Base-by-base conservation (phyloP, 2,888 invertebrate genomes). In the Mesochorus sp. region DNA sequence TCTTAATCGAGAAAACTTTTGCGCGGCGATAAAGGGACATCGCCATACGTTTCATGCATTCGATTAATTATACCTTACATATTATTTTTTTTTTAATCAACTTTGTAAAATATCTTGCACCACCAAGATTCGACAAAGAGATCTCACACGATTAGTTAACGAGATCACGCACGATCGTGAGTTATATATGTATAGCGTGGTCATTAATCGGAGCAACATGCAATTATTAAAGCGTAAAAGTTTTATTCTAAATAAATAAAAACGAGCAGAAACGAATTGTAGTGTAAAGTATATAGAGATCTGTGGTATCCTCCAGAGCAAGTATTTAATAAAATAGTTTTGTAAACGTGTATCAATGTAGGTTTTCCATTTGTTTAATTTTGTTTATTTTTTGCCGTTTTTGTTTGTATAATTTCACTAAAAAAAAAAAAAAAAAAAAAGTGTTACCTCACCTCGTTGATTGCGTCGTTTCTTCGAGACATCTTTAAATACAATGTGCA, bases 221-320 rank as follows among this genome's bases (percentile, higher is more conserved):
- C 74, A 71, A 80, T 79, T 66, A 81, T 80, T 70, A 67, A 57
- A 81, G 77, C 74, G 78, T 77, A 81, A 80, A 79, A 81, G 76
- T 87, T 88, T 88, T 87, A 88, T 84, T 82, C 72, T 84, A n/a
- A n/a, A n/a, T n/a, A n/a, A n/a, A n/a, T n/a, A 79, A 87, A 86
- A 86, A 87, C 84, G 82, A 83, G 82, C 67, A 64, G 76, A 71
- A 80, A 79, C 62, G 49, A 82, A 81, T 59, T 53, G 64, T 71
- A 83, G 82, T 86, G 79, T 82, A 82, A 84, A 83, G 72, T 83
- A 83, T 80, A 79, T 80, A 82, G 80, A 73, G 42, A 79, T 85
- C 68, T 67, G 61, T 83, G 74, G 37, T 82, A 80, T 84, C 73
- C 82, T 84, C 76, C 75, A 71, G 17, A 84, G 79, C 64, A 79